Evolutionary conservation across 2,113 vertebrate species (phyloP).

Genomic region (Catharus bicknelli): DNA sequence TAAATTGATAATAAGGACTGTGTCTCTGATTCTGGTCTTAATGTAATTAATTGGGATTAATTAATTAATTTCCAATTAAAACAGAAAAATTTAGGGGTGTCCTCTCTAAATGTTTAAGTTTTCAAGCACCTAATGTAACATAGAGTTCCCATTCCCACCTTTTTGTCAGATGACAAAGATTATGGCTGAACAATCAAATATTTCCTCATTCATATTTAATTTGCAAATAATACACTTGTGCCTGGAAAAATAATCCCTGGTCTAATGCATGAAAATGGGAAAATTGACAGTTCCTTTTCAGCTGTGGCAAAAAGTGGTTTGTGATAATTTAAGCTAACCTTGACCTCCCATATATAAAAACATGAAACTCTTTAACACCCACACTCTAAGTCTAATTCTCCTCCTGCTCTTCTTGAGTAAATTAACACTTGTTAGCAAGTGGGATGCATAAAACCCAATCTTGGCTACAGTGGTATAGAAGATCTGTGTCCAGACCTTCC

Average conservation of each 20-base stretch:
- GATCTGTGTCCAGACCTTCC: background rate
- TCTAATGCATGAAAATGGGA: background rate
- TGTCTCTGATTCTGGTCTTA: background rate
- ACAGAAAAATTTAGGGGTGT: background rate
- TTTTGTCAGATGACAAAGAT: background rate
- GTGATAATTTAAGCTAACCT: background rate
- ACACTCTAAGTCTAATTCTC: background rate
- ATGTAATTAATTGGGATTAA: background rate
- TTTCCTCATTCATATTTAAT: constrained; percentile 9
- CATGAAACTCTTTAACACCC: background rate
- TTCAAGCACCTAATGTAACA: background rate
- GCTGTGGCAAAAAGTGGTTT: background rate
- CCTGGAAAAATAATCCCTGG: background rate
- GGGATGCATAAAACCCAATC: background rate
- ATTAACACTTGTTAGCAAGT: constrained; percentile 4
- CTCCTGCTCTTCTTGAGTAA: background rate
- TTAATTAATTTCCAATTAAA: background rate
- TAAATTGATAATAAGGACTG: background rate
- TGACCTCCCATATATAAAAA: background rate
- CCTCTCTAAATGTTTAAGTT: background rate
- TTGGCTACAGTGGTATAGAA: background rate
- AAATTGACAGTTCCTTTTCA: background rate
- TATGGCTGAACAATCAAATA: background rate
- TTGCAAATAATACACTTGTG: background rate
- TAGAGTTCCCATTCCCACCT: background rate